These are phyloP conservation scores for Lonchura striata DNA, from an alignment of 2,113 vertebrate species.

Conservation along the genomic window DNA sequence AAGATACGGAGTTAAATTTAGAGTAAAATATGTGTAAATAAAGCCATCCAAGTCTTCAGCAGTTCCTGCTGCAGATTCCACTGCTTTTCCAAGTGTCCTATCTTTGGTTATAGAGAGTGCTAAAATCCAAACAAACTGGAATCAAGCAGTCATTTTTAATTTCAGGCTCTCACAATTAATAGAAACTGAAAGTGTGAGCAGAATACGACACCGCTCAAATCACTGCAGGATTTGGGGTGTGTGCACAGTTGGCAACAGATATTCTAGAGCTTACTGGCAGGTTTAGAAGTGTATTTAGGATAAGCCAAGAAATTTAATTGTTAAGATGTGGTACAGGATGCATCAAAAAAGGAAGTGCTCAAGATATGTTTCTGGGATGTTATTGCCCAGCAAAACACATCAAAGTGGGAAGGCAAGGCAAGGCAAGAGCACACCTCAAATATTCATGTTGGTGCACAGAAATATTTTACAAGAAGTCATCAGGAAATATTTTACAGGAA, in stretches of 20 bases:
- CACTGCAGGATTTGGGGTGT: background rate
- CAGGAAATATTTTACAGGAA: background rate
- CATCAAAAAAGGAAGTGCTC: background rate
- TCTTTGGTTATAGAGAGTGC: slow-evolving; percentile 42
- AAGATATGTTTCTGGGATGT: background rate
- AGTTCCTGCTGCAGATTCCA: slow-evolving; percentile 29
- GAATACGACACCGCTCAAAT: background rate
- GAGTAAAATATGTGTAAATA: slow-evolving; percentile 61
- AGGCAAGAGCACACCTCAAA: background rate
- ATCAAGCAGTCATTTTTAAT: slow-evolving; percentile 6
- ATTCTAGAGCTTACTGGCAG: background rate
- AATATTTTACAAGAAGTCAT: background rate
- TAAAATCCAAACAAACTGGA: slow-evolving; percentile 41
- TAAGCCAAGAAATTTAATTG: background rate
- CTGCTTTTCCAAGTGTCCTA: slow-evolving; percentile 45
- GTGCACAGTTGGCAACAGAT: background rate
- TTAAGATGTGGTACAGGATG: background rate
- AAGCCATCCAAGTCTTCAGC: slow-evolving; percentile 38
- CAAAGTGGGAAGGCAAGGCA: background rate
- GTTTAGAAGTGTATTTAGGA: background rate
- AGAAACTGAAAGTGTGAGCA: background rate
- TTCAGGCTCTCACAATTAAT: background rate
- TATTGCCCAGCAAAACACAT: background rate
- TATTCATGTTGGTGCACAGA: background rate
- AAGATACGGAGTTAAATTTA: slow-evolving; percentile 58